Evolutionary conservation across 2,797 vertebrate genomes (phyloP), one percentile per base, ranked within the genome.

Genomic region (Coracias cyanogaster): DNA sequence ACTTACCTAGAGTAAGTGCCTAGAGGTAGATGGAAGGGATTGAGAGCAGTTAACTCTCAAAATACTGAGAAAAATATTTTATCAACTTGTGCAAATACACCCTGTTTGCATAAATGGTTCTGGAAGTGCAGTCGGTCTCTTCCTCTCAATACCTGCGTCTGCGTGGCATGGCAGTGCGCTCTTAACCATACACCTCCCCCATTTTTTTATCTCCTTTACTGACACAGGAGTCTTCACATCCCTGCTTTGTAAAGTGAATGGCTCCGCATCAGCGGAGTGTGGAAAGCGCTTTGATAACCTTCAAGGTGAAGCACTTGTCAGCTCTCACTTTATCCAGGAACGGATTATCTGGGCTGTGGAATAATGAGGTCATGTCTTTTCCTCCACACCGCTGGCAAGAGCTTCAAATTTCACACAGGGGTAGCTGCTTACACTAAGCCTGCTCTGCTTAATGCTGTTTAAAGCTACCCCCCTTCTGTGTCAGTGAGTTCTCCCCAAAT

Each of bases 301-400:
- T 85, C 74, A 85, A 96, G 94, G 93, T 96, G 86, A 93, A 96
- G 64, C 86, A 80, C 94, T 97, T 93, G 89, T 94, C 95, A 96
- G 71, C 86, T 94, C 95, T 95, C 86, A 77, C 93, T 94, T 96
- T 92, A 96, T 93, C 83, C 94, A 84, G 88, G 71, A 89, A 82
- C 1, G 24, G 93, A 95, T 96, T 96, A 96, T 95, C 94, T 92
- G 90, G 80, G 83, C 92, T 96, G 86, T 89, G 94, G 90, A 96
- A 92, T 94, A 96, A 94, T 95, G 95, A 94, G 92, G 93, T 97
- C 93, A 85, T 82, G 92, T 94, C 93, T 95, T 95, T 37, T 90
- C 82, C 94, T 89, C 83, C 81, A 57, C 67, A 62, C 80, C 0
- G 55, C 92, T 95, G 93, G 92, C 94, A 86, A 70, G 81, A 90